Percentiles rank a stretch among this genome's conserved stretches.
These are phyloP conservation scores for Desoria tigrina DNA, from an alignment of 2,888 invertebrate species.

Conservation along the genomic window DNA sequence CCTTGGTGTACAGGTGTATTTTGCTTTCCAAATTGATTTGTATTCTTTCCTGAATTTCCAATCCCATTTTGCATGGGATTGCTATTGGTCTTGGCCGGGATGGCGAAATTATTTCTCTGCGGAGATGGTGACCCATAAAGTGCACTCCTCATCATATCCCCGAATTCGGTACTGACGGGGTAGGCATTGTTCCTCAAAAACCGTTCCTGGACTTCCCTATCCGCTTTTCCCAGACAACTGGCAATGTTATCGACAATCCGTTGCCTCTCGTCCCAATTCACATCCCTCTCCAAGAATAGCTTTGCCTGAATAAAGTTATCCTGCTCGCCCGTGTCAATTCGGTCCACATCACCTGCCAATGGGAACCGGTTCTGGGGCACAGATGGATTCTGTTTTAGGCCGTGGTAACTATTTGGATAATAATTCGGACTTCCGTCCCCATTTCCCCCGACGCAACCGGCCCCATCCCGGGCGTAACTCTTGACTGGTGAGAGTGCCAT, in stretches of 20 bases:
- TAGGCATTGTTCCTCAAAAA: slow-evolving; percentile 19
- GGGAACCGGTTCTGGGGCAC: slow-evolving; percentile 62
- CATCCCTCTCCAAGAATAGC: slow-evolving; percentile 75
- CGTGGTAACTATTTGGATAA: slow-evolving; percentile 40
- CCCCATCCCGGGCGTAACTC: slow-evolving; percentile 25
- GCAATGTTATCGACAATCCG: slow-evolving; percentile 78
- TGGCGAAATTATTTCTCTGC: too few species aligned
- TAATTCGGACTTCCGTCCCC: slow-evolving; percentile 34
- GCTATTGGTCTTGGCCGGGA: too few species aligned
- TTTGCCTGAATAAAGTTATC: slow-evolving; percentile 87
- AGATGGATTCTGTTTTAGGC: slow-evolving; percentile 6
- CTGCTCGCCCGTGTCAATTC: slow-evolving; percentile 69
- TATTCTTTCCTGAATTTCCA: too few species aligned
- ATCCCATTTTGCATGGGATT: too few species aligned
- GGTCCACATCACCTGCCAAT: slow-evolving; percentile 62
- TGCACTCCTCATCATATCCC: too few species aligned
- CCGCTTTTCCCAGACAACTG: slow-evolving; percentile 72
- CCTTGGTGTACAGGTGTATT: too few species aligned
- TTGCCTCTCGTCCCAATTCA: slow-evolving; percentile 72
- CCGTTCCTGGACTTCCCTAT: slow-evolving; percentile 74
- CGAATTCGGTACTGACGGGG: slow-evolving; percentile 12
- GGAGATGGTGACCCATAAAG: too few species aligned
- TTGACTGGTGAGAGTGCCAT: slow-evolving; percentile 17
- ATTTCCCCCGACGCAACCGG: background rate
- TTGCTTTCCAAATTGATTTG: too few species aligned